A percentile compares a stretch with the other conserved stretches of the same genome.
These are phyloP conservation scores for Elysia chlorotica DNA, from an alignment of 1,140 invertebrate genomes.

Conservation along the genomic window DNA sequence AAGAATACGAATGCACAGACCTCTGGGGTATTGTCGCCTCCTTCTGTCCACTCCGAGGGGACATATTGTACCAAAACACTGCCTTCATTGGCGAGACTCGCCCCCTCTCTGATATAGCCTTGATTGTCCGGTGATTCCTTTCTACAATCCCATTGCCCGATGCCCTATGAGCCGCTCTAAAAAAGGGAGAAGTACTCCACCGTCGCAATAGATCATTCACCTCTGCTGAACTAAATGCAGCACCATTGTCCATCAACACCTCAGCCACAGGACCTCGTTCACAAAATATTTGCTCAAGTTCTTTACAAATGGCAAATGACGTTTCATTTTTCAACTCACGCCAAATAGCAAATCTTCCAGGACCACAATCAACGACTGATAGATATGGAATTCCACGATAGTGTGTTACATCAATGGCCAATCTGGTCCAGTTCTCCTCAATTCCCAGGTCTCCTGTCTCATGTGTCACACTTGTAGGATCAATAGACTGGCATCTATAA, in stretches of 20 bases:
- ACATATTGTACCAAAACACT: constrained; percentile 4
- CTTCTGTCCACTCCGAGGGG: neutral
- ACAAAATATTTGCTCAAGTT: neutral
- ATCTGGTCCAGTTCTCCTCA: neutral
- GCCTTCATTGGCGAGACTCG: neutral
- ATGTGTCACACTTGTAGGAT: neutral
- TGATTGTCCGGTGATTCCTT: neutral
- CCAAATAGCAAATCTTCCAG: constrained; percentile 2
- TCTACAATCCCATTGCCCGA: neutral
- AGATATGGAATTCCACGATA: neutral
- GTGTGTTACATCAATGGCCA: neutral
- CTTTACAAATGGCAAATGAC: neutral
- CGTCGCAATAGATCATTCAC: neutral
- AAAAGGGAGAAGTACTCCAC: neutral
- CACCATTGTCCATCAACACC: neutral
- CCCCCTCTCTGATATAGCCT: neutral
- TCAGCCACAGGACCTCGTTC: neutral
- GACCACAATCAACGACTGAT: neutral
- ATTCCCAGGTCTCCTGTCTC: neutral
- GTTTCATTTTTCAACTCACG: neutral
- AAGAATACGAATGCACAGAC: neutral
- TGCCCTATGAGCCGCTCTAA: neutral
- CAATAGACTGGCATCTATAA: neutral
- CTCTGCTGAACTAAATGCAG: neutral
- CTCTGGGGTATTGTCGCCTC: neutral